phyloP scores from a whole-genome alignment of 2,888 invertebrate species.

The Protophormia terraenovae region DNA sequence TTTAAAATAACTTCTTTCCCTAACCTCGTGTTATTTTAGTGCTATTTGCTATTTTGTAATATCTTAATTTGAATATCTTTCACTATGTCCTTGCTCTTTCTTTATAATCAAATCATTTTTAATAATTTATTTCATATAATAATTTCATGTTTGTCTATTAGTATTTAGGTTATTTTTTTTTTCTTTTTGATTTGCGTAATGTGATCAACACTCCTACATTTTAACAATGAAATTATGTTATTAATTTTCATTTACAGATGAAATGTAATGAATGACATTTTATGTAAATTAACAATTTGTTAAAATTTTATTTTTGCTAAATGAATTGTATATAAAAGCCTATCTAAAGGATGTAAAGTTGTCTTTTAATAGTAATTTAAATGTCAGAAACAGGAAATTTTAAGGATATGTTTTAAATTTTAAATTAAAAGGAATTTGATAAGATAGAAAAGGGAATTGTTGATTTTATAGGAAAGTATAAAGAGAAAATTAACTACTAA shows the following conservation, averaged over 20 bases:
- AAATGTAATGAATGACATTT: background rate
- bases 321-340: background rate
- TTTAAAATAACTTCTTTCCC: background rate
- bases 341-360: background rate
- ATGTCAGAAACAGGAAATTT: background rate
- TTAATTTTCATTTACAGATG: background rate
- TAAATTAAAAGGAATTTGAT: background rate
- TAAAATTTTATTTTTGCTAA: background rate
- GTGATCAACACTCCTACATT: background rate
- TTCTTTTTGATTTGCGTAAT: background rate
- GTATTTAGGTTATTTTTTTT: background rate
- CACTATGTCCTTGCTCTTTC: background rate
- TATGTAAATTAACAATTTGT: background rate
- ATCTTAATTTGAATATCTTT: background rate
- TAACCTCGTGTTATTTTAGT: background rate
- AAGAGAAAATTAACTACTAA: no score
- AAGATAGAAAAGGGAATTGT: background rate
- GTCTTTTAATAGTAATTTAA: background rate
- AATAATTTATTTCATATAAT: conserved; percentile 7
- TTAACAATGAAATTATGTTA: background rate
- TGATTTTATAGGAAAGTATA: no score
- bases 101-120: background rate
- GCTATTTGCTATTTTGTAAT: background rate
- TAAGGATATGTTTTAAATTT: background rate
- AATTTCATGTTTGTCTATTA: background rate